Base-by-base conservation (phyloP, 2,888 invertebrate genomes). In the Cryptocheilus praepositus region DNA sequence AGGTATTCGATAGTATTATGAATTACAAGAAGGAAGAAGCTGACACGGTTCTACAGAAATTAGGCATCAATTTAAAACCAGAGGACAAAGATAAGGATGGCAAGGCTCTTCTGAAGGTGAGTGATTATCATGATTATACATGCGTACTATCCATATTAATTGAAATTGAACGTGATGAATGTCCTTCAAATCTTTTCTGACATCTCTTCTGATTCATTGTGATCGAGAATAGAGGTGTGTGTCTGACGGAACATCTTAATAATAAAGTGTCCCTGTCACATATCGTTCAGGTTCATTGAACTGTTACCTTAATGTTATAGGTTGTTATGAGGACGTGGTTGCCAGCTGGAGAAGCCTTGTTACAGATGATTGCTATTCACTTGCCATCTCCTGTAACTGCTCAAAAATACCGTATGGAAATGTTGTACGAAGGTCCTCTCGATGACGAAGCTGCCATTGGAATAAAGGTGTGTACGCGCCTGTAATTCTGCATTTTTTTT, bases 331-430 rank as follows among this genome's bases (percentile, higher is more conserved):
- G 99, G 83, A 96, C 96, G 72, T 99, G 99, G 99, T 92, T 99
- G 90, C 99, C 99, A 64, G 99, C 99, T 88, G 99, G 99, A 82
- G 99, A 99, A 90, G 98, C 99, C 85, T 91, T 99, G 85, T 96
- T 99, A 91, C 98, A 99, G 93, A 99, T 99, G 99, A 99, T 99
- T 91, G 97, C 98, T 91, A 98, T 99, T 89, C 99, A 99, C 89
- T 92, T 99, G 89, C 99, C 99, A 70, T 99, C 99, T 28, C 99
- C 99, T 2, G 99, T 99, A 61, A 96, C 97, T 68, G 99, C 99
- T 63, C 99, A 99, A 91, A 97, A 95, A 89, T 99, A 99, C 92
- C 95, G 99, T 91, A 98, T 98, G 96, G 99, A 99, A 91, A 95
- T 99, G 96, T 91, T 99, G 90, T 99, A 99, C 90, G 99, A 99